Conservation (phyloP, 1,140 invertebrate species). For the Radopholus similis region DNA sequence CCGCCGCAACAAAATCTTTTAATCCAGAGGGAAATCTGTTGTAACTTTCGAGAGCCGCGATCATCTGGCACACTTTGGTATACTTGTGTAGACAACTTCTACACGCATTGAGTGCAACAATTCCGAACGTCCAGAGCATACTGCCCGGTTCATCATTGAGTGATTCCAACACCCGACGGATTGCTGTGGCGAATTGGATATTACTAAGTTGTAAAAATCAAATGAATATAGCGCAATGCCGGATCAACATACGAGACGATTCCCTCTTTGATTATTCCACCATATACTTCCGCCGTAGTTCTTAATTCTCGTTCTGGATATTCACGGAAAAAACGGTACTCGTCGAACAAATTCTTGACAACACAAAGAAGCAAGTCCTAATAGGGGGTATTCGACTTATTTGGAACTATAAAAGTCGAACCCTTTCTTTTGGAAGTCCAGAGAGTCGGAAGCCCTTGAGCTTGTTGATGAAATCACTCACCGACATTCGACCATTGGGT, state of each 20-base stretch:
- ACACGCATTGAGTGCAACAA: constrained; percentile 53
- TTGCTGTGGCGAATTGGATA: constrained; percentile 54
- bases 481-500: constrained; percentile 34
- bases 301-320: constrained; percentile 96
- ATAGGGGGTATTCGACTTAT: neutral
- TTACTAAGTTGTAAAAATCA: constrained; percentile 33
- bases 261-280: constrained; percentile 93
- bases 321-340: constrained; percentile 94
- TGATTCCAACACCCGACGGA: constrained; percentile 52
- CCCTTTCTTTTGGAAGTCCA: constrained; percentile 25
- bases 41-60: constrained; percentile 40
- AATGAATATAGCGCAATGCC: neutral
- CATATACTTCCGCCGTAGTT: constrained; percentile 93
- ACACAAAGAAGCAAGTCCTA: constrained; percentile 87
- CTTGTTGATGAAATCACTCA: constrained; percentile 39
- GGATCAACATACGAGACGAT: constrained; percentile 64
- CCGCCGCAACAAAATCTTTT: constrained; percentile 42
- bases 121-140: constrained; percentile 49
- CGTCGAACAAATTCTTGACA: constrained; percentile 94
- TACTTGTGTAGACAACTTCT: constrained; percentile 42
- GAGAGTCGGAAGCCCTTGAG: constrained; percentile 39
- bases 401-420: constrained; percentile 13
- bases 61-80: constrained; percentile 56
- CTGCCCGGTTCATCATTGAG: constrained; percentile 31
- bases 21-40: constrained; percentile 38